These are phyloP conservation scores for Sycobia sp. DNA, from an alignment of 1,140 invertebrate species.

Conservation along the genomic window DNA sequence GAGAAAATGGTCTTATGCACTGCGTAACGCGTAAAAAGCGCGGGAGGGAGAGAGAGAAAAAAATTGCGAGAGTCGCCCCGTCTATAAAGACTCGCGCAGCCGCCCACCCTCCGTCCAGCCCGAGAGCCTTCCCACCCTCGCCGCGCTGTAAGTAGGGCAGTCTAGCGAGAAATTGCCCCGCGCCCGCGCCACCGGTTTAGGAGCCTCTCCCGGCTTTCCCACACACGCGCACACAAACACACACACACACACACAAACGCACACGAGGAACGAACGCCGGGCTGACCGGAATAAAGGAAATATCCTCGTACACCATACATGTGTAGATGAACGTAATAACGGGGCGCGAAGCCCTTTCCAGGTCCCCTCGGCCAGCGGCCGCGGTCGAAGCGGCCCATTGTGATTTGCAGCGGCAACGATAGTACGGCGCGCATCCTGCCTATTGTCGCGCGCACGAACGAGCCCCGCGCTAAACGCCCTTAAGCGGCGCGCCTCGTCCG, in stretches of 20 bases:
- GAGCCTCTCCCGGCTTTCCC: slow-evolving; percentile 14
- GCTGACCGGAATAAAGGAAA: slow-evolving; percentile 9
- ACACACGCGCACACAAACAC: too few species aligned
- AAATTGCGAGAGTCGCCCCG: too few species aligned
- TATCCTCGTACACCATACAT: slow-evolving; percentile 4
- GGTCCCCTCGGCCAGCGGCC: slow-evolving; percentile 9
- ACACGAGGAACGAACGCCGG: too few species aligned
- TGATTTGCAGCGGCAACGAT: slow-evolving; percentile 37
- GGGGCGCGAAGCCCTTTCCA: slow-evolving; percentile 11
- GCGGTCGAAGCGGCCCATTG: slow-evolving; percentile 40
- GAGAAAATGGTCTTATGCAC: too few species aligned
- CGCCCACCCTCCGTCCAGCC: too few species aligned
- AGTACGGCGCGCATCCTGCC: slow-evolving; percentile 36
- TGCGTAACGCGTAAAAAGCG: too few species aligned
- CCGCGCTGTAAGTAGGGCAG: too few species aligned
- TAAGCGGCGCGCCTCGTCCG: too few species aligned
- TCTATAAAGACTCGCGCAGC: too few species aligned
- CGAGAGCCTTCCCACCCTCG: too few species aligned
- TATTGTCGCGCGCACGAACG: slow-evolving; percentile 31
- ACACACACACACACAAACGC: too few species aligned
- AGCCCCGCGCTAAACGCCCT: slow-evolving; percentile 15
- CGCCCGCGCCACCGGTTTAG: not conserved
- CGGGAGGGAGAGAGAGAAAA: too few species aligned
- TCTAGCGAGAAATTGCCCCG: not conserved
- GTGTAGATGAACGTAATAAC: slow-evolving; percentile 29